These are phyloP conservation scores for Limenitis camilla DNA, from an alignment of 2,888 invertebrate genomes.

Conservation along the genomic window DNA sequence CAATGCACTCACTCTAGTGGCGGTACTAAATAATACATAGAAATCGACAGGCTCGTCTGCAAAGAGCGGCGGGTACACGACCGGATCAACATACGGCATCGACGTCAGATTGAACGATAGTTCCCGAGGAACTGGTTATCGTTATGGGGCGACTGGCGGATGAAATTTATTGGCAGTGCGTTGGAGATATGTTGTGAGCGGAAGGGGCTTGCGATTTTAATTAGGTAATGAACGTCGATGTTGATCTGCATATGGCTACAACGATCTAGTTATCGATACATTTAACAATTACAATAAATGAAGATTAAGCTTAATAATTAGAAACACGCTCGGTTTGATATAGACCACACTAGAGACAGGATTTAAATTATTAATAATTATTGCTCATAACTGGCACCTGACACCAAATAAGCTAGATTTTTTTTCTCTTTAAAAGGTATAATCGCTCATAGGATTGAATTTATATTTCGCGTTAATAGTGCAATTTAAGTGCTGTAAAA, in stretches of 20 bases:
- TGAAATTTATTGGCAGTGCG: slow-evolving; percentile 74
- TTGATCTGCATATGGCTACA: slow-evolving; percentile 73
- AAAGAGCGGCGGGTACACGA: slow-evolving; percentile 71
- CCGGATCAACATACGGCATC: slow-evolving; percentile 74
- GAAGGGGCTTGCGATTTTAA: slow-evolving; percentile 75
- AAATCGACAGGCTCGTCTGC: slow-evolving; percentile 69
- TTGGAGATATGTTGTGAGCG: slow-evolving; percentile 74
- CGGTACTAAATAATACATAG: slow-evolving; percentile 72
- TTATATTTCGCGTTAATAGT: no score
- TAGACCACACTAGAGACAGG: no score
- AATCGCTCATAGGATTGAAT: no score
- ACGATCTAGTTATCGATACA: slow-evolving; percentile 69
- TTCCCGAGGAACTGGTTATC: slow-evolving; percentile 75
- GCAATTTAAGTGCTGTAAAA: no score
- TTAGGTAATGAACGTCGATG: slow-evolving; percentile 75
- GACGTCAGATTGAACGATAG: slow-evolving; percentile 75
- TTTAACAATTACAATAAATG: slow-evolving; percentile 31
- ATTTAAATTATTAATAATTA: no score
- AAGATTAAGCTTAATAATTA: no score
- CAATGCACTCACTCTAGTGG: slow-evolving; percentile 48
- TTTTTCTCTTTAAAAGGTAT: no score
- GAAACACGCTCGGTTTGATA: no score
- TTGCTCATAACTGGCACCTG: no score
- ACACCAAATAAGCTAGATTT: no score
- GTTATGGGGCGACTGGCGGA: slow-evolving; percentile 74